A percentile compares a stretch with the other conserved stretches of the same genome.
Evolutionary conservation across 2,113 vertebrate genomes (phyloP).

Genomic region (Ciconia stormi): DNA sequence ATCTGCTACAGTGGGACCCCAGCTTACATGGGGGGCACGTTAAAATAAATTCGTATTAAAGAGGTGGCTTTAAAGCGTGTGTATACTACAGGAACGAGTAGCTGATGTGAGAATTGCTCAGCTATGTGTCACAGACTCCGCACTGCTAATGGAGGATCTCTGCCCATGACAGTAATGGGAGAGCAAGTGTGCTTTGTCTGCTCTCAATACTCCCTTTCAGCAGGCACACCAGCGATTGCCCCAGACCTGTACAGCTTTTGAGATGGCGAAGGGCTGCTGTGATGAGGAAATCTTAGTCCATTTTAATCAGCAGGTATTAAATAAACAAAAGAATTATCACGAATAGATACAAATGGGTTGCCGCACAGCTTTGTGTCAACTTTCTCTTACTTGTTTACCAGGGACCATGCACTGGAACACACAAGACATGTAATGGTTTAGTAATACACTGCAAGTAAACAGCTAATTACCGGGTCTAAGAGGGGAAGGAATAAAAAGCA

Average conservation of each 20-base stretch:
- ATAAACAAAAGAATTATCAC: neutral
- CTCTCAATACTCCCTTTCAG: neutral
- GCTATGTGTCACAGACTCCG: accelerated
- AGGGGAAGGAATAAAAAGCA: neutral
- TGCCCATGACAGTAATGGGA: neutral
- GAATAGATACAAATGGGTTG: neutral
- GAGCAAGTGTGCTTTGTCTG: neutral
- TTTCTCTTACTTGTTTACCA: neutral
- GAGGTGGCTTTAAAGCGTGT: neutral
- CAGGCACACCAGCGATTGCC: neutral
- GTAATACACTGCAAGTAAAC: neutral
- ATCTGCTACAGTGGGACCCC: neutral
- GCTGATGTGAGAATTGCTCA: neutral
- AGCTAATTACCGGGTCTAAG: neutral
- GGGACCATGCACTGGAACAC: neutral
- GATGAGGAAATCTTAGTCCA: neutral
- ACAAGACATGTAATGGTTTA: neutral
- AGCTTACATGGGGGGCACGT: accelerated
- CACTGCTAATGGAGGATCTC: neutral
- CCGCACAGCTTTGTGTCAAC: neutral
- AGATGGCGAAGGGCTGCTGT: neutral
- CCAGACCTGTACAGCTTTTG: neutral
- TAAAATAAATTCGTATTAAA: neutral
- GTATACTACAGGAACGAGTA: neutral
- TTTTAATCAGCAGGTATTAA: conserved; percentile 8